phyloP scores from a whole-genome alignment of 92 coral and sea anemone genomes.

The Plumapathes pennacea region DNA sequence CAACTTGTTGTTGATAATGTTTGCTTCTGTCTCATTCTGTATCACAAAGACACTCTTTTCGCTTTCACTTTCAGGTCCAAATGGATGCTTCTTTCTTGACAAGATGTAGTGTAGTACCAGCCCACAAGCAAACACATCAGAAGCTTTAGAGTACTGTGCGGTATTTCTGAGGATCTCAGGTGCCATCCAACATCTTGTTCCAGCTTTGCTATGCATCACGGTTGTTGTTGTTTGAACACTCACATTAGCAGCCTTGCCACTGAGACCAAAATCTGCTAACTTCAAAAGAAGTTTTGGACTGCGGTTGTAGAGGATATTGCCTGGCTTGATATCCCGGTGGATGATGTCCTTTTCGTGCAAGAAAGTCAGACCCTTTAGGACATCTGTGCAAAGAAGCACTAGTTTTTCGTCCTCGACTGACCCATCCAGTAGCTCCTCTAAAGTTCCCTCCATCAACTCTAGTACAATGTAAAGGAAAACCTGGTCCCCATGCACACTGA shows the following conservation, averaged over 20 bases:
- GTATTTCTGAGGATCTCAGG: constrained; percentile 43
- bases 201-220: constrained; percentile 41
- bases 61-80: too few species aligned
- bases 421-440: constrained; percentile 38
- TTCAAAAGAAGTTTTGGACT: constrained; percentile 42
- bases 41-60: too few species aligned
- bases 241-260: too few species aligned
- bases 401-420: too few species aligned
- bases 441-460: constrained; percentile 64
- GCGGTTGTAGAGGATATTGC: constrained; percentile 54
- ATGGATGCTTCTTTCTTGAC: constrained; percentile 36
- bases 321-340: constrained; percentile 65
- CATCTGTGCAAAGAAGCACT: constrained; percentile 13
- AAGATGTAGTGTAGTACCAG: constrained; percentile 43
- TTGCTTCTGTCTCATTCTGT: neutral
- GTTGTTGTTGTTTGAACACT: constrained; percentile 22
- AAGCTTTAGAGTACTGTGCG: constrained; percentile 7
- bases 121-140: constrained; percentile 56
- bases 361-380: constrained; percentile 22
- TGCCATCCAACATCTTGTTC: constrained; percentile 82
- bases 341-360: constrained; percentile 28
- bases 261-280: constrained; percentile 65
- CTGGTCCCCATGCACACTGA: neutral
- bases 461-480: constrained; percentile 38
- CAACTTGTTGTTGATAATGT: neutral